Evolutionary conservation across 2,113 vertebrate species (phyloP).

Genomic region (Corydoras maculifer): DNA sequence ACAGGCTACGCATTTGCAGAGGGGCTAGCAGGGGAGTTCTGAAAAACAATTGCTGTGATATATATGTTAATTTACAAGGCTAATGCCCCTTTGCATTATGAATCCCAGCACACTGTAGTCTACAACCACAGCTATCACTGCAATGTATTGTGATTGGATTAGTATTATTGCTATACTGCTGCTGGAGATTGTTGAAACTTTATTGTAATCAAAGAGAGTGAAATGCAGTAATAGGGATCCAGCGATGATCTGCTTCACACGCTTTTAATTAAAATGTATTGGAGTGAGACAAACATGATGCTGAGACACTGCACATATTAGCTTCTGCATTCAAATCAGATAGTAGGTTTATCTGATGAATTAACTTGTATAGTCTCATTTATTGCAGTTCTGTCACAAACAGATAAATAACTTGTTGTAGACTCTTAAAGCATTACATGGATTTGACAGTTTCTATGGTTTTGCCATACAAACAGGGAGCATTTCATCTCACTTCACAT

Average conservation of each 20-base stretch:
- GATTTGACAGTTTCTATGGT: constrained; percentile 12
- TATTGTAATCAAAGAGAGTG: constrained; percentile 19
- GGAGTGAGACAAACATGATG: not conserved
- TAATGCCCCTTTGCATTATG: no score
- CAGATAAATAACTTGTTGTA: not conserved
- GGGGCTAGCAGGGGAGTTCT: no score
- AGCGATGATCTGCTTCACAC: not conserved
- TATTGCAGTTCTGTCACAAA: not conserved
- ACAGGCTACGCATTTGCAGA: no score
- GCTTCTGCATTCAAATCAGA: constrained; percentile 1
- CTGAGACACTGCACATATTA: not conserved
- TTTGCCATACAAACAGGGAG: constrained; percentile 25
- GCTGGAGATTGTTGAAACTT: not conserved
- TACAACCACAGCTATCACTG: no score
- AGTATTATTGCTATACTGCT: no score
- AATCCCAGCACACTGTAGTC: no score
- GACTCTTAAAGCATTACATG: not conserved
- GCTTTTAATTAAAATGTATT: not conserved
- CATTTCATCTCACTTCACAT: constrained; percentile 15
- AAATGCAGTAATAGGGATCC: constrained; percentile 4
- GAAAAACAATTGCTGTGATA: no score
- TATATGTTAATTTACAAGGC: no score
- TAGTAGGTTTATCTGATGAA: not conserved
- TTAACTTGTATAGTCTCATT: not conserved
- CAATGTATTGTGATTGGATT: no score